Evolutionary conservation across 2,113 vertebrate species (phyloP), one percentile per base, ranked within the genome.

Genomic region (Ariopsis seemanni): DNA sequence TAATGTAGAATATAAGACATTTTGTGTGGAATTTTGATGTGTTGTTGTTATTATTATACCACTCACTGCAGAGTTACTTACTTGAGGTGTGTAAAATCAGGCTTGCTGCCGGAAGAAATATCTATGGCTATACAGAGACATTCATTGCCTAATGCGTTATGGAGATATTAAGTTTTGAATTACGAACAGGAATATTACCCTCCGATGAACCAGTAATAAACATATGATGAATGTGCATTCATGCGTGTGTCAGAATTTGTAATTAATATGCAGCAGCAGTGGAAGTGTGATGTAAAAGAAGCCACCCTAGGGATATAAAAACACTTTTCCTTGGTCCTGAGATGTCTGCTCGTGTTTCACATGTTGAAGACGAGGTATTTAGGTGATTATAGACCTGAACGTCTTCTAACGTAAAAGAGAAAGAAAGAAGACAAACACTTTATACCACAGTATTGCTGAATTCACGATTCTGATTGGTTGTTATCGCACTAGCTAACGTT

Each of bases 41-140:
- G 57, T 81, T 60, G 34, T 42, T 42, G 42, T 42, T 42, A 81
- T 81, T 60, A 81, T 81, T 81, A 81, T 81, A 81, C 79, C 57
- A 7, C 27, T 22, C 57, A 7, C 27, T 22, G 17, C 30, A 2
- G 53, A 18, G n/a, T 12, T 79, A 79, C 75, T 55, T 81, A 81
- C 55, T 20, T 42, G 55, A 34, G 55, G 17, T 4, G 27, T 60
- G 57, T 81, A 81, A 60, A 60, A 62, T 42, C 57, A 34, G 10
- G 30, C 55, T 18, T 18, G 5, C 0, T 58, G 83, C 53, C 14
- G 14, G 17, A 25, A 34, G 50, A 85, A 85, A 77, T 62, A 20
- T 62, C 30, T 11, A 5, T 50, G 8, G 8, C 34, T 25, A 4
- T 55, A 18, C 7, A 42, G 67, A 58, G 67, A 14, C 20, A 8